These are phyloP conservation scores for Macrobrachium nipponense DNA, from an alignment of 1,140 invertebrate species.

Conservation along the genomic window DNA sequence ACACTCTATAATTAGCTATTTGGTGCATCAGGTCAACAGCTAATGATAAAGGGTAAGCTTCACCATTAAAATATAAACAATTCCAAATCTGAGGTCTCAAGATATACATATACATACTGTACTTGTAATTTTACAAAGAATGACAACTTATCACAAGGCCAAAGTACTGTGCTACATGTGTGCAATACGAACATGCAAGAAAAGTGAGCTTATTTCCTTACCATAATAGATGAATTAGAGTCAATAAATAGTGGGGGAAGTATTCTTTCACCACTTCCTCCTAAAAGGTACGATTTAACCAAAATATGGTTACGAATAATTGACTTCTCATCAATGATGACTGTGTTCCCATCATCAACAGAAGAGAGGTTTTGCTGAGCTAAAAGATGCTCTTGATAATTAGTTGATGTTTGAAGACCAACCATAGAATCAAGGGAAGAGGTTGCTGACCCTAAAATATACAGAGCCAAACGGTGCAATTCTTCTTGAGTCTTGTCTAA, in stretches of 20 bases:
- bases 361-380: slow-evolving; percentile 22
- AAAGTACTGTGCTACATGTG: too few relatives aligned
- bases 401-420: slow-evolving; percentile 36
- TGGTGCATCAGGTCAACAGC: too few relatives aligned
- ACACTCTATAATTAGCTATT: too few relatives aligned
- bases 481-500: slow-evolving; percentile 28
- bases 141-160: too few relatives aligned
- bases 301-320: slow-evolving; percentile 48
- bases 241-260: slow-evolving; percentile 36
- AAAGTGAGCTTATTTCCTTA: neutral
- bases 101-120: too few relatives aligned
- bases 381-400: slow-evolving; percentile 42
- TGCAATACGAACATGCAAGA: too few relatives aligned
- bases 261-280: slow-evolving; percentile 34
- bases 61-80: too few relatives aligned
- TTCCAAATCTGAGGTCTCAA: too few relatives aligned
- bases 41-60: too few relatives aligned
- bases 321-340: slow-evolving; percentile 50
- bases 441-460: slow-evolving; percentile 32
- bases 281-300: slow-evolving; percentile 46
- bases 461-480: slow-evolving; percentile 32
- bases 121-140: too few relatives aligned
- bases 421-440: slow-evolving; percentile 37
- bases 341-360: slow-evolving; percentile 9
- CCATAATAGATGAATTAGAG: slow-evolving; percentile 6